Conservation (phyloP, 2,113 vertebrate species). For the Peromyscus leucopus region DNA sequence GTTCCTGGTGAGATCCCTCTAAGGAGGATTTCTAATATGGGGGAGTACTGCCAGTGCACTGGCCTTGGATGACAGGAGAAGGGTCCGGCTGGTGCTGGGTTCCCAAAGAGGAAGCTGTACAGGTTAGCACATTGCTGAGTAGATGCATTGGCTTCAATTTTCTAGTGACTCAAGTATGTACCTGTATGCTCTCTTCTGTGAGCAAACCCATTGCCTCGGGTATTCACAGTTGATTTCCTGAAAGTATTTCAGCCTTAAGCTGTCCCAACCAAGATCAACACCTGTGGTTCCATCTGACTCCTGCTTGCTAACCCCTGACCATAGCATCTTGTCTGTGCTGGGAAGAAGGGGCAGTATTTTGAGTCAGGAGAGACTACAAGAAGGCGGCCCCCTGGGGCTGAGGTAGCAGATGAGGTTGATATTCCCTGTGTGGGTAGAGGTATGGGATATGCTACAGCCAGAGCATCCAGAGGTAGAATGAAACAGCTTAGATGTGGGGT, state of each 20-base stretch:
- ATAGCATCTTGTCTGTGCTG: background rate
- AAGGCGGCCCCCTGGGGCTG: background rate
- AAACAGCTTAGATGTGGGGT: background rate
- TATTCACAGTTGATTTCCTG: background rate
- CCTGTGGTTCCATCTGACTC: background rate
- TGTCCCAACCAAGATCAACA: background rate
- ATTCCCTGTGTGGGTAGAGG: background rate
- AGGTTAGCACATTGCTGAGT: background rate
- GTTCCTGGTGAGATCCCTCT: background rate
- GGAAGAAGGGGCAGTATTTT: background rate
- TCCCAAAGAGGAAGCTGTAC: background rate
- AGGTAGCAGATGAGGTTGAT: background rate
- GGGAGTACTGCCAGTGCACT: background rate
- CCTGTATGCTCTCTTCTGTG: background rate
- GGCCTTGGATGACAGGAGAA: background rate
- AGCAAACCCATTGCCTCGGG: background rate
- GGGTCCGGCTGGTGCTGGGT: background rate
- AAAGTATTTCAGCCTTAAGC: conserved; percentile 8
- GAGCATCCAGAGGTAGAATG: background rate
- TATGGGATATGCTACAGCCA: background rate
- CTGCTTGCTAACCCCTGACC: background rate
- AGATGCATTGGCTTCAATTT: background rate
- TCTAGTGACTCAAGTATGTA: background rate
- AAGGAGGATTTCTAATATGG: background rate
- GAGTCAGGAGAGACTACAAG: background rate